Conservation (phyloP, 2,888 invertebrate genomes). For the Coelinius sp. region DNA sequence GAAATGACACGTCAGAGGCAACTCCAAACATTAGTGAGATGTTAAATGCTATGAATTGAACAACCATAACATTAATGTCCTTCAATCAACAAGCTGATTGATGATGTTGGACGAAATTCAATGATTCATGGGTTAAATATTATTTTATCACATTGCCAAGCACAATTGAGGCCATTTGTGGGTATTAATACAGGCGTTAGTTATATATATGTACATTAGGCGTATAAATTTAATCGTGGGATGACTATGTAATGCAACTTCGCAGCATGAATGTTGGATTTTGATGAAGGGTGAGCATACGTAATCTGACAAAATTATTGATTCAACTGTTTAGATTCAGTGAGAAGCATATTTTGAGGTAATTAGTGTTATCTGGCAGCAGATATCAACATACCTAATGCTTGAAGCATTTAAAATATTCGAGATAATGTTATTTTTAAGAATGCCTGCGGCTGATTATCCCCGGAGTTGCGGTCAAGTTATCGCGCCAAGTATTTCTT, state of each 20-base stretch:
- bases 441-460: no score
- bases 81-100: slow-evolving; percentile 1
- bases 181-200: slow-evolving; percentile 2
- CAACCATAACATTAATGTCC: background rate
- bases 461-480: no score
- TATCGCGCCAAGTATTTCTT: no score
- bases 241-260: background rate
- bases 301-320: background rate
- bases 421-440: no score
- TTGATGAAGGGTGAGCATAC: background rate
- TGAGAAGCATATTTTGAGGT: no score
- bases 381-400: no score
- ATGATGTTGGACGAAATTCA: background rate
- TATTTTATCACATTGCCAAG: background rate
- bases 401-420: no score
- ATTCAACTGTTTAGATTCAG: background rate
- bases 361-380: no score
- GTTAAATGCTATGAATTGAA: background rate
- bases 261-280: background rate
- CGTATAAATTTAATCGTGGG: background rate
- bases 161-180: background rate
- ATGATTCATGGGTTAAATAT: background rate
- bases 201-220: background rate
- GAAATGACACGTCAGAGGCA: background rate
- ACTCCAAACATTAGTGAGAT: background rate